A percentile compares a stretch with the other conserved stretches of the same genome.
These are phyloP conservation scores for Pluvialis apricaria DNA, from an alignment of 2,113 vertebrate species.

Conservation along the genomic window DNA sequence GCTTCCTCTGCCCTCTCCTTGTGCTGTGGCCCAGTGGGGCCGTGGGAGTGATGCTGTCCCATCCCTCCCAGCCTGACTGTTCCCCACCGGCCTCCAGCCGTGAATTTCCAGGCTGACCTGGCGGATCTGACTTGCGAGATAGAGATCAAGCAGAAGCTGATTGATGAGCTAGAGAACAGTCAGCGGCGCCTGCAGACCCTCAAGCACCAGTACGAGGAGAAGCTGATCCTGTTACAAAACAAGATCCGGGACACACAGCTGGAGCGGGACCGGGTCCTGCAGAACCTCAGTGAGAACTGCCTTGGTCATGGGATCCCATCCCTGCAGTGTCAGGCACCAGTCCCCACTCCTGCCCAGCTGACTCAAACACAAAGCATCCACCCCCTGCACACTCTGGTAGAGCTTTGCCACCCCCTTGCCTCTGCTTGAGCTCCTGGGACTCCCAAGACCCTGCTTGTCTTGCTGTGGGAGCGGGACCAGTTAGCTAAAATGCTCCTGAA, in stretches of 20 bases:
- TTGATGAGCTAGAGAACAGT: constrained; percentile 97
- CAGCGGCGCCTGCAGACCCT: constrained; percentile 91
- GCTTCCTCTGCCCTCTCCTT: background rate
- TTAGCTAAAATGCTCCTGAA: background rate
- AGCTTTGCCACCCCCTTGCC: background rate
- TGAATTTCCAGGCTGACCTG: constrained; percentile 90
- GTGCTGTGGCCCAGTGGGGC: background rate
- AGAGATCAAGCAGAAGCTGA: constrained; percentile 98
- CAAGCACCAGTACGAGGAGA: constrained; percentile 96
- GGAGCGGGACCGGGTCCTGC: constrained; percentile 92
- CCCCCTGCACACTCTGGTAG: background rate
- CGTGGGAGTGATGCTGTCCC: background rate
- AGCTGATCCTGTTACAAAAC: constrained; percentile 94
- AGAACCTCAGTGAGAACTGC: constrained; percentile 88
- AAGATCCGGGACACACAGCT: constrained; percentile 96
- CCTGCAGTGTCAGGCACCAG: fast-evolving
- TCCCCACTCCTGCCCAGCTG: background rate
- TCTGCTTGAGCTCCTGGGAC: background rate
- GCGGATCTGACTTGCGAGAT: constrained; percentile 96
- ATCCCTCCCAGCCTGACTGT: background rate
- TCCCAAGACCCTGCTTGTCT: background rate
- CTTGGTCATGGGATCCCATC: background rate
- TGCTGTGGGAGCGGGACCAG: background rate
- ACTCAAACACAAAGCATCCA: background rate
- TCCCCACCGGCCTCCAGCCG: constrained; percentile 61